phyloP scores from a whole-genome alignment of 2,113 vertebrate species.

The Gallinago undulata region DNA sequence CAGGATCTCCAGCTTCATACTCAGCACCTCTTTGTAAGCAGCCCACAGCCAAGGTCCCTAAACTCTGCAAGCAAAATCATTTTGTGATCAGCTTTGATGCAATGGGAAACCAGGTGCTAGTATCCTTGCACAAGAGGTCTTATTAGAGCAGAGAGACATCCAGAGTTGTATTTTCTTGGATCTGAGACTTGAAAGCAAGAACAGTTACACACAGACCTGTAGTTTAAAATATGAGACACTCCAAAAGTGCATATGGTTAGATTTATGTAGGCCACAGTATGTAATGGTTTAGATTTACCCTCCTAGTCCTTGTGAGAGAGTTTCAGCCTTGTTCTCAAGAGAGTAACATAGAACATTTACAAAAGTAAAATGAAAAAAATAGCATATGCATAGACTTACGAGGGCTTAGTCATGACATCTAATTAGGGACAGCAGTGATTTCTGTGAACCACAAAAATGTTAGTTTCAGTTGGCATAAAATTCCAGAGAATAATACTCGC shows the following conservation, averaged over 20 bases:
- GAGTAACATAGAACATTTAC: not conserved
- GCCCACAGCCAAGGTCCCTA: not conserved
- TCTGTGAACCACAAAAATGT: constrained; percentile 35
- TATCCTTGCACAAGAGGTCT: not conserved
- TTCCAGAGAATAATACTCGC: not conserved
- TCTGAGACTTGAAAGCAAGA: not conserved
- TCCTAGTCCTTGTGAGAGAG: constrained; percentile 31
- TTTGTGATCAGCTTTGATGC: not conserved
- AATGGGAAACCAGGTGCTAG: not conserved
- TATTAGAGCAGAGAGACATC: not conserved
- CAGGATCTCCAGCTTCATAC: not conserved
- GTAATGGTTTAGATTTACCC: constrained; percentile 47
- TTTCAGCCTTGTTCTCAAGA: constrained; percentile 20
- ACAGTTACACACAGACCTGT: not conserved
- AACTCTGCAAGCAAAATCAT: not conserved
- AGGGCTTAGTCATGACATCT: constrained; percentile 41
- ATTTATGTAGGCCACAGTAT: constrained; percentile 39
- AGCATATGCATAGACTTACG: not conserved
- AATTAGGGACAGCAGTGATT: constrained; percentile 32
- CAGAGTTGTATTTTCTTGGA: not conserved
- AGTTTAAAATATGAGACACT: constrained; percentile 21
- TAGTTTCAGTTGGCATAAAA: constrained; percentile 38
- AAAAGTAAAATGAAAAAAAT: not conserved
- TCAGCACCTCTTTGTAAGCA: not conserved
- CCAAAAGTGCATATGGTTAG: constrained; percentile 22